phyloP scores from a whole-genome alignment of 2,797 vertebrate genomes.

The Syndactyla subalaris region DNA sequence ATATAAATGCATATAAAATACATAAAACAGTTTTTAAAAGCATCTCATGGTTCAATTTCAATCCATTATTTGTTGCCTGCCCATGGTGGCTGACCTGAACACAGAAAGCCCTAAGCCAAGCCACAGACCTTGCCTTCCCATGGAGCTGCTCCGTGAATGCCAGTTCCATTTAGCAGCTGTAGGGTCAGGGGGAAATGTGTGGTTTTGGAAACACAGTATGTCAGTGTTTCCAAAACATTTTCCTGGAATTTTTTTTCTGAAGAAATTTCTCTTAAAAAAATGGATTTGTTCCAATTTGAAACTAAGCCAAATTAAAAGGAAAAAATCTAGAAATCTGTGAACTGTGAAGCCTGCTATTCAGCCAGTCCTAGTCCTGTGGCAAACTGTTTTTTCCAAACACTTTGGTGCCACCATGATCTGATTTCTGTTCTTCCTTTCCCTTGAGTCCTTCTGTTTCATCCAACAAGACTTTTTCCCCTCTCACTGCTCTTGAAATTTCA shows the following conservation, averaged over 20 bases:
- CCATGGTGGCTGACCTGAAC: not conserved
- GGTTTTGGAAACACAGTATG: conserved; percentile 71
- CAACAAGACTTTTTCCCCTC: not conserved
- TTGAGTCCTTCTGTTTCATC: not conserved
- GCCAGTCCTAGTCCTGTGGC: not conserved
- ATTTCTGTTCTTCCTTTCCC: not conserved
- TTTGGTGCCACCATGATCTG: not conserved
- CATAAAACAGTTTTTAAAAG: not conserved
- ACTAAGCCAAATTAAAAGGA: conserved; percentile 32
- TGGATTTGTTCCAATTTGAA: conserved; percentile 64
- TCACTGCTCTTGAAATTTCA: not conserved
- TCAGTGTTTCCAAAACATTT: conserved; percentile 71
- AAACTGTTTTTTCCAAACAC: not conserved
- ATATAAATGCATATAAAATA: not conserved
- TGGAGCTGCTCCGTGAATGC: not conserved
- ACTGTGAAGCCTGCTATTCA: conserved; percentile 16
- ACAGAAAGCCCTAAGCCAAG: not conserved
- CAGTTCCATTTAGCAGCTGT: conserved; percentile 59
- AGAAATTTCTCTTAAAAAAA: conserved; percentile 54
- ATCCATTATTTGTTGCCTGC: not conserved
- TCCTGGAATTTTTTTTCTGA: conserved; percentile 35
- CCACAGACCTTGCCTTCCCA: not conserved
- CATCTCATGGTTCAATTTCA: not conserved
- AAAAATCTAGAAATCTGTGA: conserved; percentile 20
- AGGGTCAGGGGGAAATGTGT: conserved; percentile 51